A percentile compares a stretch with the other conserved stretches of the same genome.
These are phyloP conservation scores for Malurus melanocephalus DNA, from an alignment of 2,113 vertebrate genomes.

Conservation along the genomic window DNA sequence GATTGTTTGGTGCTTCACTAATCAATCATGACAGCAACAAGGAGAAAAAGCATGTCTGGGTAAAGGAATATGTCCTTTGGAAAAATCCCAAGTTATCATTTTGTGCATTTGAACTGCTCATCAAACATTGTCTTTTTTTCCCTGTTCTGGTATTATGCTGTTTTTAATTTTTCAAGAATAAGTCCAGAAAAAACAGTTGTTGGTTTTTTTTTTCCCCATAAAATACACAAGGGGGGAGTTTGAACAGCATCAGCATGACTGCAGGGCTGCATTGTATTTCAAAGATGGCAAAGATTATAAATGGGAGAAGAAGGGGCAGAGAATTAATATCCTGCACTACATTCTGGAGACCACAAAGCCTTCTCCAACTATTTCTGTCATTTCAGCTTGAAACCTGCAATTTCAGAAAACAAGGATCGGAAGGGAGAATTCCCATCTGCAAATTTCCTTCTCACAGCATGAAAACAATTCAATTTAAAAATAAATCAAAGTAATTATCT, in stretches of 20 bases:
- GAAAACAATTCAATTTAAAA: neutral
- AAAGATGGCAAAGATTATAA: neutral
- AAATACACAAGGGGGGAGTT: neutral
- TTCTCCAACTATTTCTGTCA: neutral
- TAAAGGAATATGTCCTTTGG: conserved; percentile 49
- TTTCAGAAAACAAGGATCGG: neutral
- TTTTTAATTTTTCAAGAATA: neutral
- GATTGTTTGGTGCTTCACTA: conserved; percentile 48
- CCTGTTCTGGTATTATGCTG: neutral
- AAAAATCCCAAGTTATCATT: conserved; percentile 26
- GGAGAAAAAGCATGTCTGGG: conserved; percentile 33
- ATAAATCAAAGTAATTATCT: neutral
- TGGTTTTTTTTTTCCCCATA: neutral
- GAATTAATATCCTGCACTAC: neutral
- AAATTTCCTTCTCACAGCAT: neutral
- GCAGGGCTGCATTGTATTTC: neutral
- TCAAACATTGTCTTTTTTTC: neutral
- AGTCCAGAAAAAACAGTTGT: neutral
- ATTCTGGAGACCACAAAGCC: neutral
- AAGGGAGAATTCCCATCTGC: neutral
- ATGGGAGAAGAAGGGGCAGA: neutral
- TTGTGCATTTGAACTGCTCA: conserved; percentile 28
- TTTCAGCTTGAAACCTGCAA: neutral
- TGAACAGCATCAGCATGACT: neutral
- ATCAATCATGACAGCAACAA: conserved; percentile 63